Evolutionary conservation across 2,113 vertebrate species (phyloP).

Genomic region (Dolichallabes microphthalmus): DNA sequence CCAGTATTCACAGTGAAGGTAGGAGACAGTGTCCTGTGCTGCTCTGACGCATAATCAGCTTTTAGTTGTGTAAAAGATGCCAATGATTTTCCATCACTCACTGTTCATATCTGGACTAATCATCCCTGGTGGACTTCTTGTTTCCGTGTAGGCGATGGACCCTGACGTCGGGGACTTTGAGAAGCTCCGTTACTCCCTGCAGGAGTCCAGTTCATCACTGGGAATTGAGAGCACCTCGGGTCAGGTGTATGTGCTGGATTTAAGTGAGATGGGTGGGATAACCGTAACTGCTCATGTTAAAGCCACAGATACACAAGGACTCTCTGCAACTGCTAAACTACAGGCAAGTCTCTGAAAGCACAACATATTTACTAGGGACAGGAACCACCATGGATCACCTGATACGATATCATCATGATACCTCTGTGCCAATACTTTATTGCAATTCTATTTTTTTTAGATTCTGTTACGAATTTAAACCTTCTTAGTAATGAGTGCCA

Average conservation of each 20-base stretch:
- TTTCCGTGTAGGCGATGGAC: slow-evolving; percentile 68
- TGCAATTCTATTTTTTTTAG: no score
- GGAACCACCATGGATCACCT: no score
- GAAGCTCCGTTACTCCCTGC: slow-evolving; percentile 69
- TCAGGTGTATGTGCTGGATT: slow-evolving; percentile 70
- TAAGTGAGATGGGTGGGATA: slow-evolving; percentile 49
- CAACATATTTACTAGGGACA: no score
- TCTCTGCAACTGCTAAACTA: slow-evolving; percentile 59
- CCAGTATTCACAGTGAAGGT: slow-evolving; percentile 71
- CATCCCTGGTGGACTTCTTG: neutral
- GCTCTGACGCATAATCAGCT: neutral
- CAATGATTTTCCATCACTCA: neutral
- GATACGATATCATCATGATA: no score
- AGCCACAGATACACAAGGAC: slow-evolving; percentile 64
- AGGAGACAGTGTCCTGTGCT: neutral
- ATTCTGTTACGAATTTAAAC: no score
- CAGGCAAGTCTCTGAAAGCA: slow-evolving; percentile 57
- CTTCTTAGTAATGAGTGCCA: no score
- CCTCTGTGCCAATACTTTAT: no score
- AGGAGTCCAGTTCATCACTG: slow-evolving; percentile 45
- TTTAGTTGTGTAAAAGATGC: neutral
- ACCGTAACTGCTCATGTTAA: slow-evolving; percentile 52
- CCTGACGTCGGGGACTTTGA: slow-evolving; percentile 63
- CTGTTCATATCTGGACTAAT: neutral
- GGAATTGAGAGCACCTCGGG: slow-evolving; percentile 70